These are phyloP conservation scores for Xylota sylvarum DNA, from an alignment of 2,888 invertebrate species.

Conservation along the genomic window DNA sequence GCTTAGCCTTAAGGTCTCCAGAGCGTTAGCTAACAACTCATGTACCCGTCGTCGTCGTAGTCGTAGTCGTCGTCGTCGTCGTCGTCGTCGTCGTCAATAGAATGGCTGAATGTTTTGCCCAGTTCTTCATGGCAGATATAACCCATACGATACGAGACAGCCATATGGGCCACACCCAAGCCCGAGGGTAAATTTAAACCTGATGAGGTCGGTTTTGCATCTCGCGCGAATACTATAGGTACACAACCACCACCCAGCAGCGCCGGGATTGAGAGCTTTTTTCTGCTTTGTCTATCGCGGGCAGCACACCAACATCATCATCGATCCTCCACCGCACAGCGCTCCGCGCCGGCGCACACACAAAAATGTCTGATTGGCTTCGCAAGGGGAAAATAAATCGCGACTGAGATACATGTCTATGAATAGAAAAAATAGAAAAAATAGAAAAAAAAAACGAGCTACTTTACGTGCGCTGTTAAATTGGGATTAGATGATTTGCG, in stretches of 20 bases:
- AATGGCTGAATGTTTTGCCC: slow-evolving; percentile 70
- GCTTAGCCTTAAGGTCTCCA: slow-evolving; percentile 74
- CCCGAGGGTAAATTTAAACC: slow-evolving; percentile 78
- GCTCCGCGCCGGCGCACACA: slow-evolving; percentile 43
- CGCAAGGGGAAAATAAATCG: slow-evolving; percentile 69
- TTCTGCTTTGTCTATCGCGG: slow-evolving; percentile 68
- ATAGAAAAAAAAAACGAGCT: slow-evolving; percentile 65
- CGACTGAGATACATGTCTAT: slow-evolving; percentile 62
- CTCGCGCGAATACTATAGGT: slow-evolving; percentile 47
- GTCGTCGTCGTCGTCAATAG: slow-evolving; percentile 58
- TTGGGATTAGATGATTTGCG: slow-evolving; percentile 77
- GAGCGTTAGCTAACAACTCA: slow-evolving; percentile 73
- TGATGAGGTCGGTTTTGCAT: slow-evolving; percentile 78
- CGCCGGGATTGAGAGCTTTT: slow-evolving; percentile 63
- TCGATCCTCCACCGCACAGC: background rate
- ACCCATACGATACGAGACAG: slow-evolving; percentile 74
- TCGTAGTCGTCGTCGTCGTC: slow-evolving; percentile 50
- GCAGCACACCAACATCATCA: slow-evolving; percentile 53
- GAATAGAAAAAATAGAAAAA: slow-evolving; percentile 53
- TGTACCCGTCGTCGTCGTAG: slow-evolving; percentile 52
- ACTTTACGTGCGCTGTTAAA: slow-evolving; percentile 77
- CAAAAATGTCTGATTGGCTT: slow-evolving; percentile 72
- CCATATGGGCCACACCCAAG: slow-evolving; percentile 78
- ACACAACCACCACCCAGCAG: slow-evolving; percentile 41
- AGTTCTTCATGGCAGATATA: slow-evolving; percentile 71